Conservation (phyloP, 92 coral and sea anemone species). For the Parazoanthus swiftii region DNA sequence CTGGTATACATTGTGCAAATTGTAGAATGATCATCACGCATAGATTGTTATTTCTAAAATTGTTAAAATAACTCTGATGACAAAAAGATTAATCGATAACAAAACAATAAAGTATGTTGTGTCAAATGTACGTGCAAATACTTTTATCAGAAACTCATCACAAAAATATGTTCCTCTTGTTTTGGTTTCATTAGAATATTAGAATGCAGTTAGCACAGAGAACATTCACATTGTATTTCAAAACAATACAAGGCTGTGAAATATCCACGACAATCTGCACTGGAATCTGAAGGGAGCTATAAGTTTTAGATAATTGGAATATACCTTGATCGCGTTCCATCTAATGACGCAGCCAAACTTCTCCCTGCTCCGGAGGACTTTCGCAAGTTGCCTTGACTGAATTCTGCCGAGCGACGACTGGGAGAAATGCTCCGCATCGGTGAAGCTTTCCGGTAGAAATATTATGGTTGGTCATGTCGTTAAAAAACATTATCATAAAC, state of each 20-base stretch:
- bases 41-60: no score
- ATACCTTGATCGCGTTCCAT: constrained; percentile 44
- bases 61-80: no score
- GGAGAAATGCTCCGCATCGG: constrained; percentile 86
- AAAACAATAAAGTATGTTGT: neutral
- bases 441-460: constrained; percentile 62
- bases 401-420: constrained; percentile 68
- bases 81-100: no score
- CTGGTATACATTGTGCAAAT: no score
- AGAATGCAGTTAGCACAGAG: no score
- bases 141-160: neutral
- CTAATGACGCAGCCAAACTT: constrained; percentile 92
- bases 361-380: constrained; percentile 59
- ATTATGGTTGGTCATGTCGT: neutral
- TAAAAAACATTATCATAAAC: neutral
- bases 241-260: no score
- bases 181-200: constrained; percentile 19
- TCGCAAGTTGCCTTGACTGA: constrained; percentile 69
- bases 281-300: neutral
- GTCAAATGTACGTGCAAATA: neutral
- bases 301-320: neutral
- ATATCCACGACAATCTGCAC: neutral
- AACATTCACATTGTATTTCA: no score
- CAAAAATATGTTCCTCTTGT: neutral
- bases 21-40: no score